These are phyloP conservation scores for Hippoglossus hippoglossus DNA, from an alignment of 2,797 vertebrate species.

Conservation along the genomic window DNA sequence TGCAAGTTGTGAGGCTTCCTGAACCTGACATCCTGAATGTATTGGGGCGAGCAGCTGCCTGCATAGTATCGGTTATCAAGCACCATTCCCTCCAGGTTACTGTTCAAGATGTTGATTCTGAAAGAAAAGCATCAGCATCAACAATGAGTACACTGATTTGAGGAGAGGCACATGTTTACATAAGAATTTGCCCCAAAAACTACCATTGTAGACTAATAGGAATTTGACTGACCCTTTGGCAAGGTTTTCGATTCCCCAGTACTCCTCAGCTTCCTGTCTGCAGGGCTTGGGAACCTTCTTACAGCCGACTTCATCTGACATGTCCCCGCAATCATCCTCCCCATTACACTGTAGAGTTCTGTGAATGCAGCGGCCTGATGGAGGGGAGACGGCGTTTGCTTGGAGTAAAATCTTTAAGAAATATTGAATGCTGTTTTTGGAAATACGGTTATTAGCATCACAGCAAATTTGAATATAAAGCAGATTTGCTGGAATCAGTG, in stretches of 20 bases:
- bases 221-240: conserved; percentile 88
- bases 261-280: conserved; percentile 85
- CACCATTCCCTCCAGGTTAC: conserved; percentile 89
- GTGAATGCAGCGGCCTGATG: conserved; percentile 89
- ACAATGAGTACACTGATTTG: not conserved
- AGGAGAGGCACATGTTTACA: conserved; percentile 7
- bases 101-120: conserved; percentile 92
- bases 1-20: conserved; percentile 91
- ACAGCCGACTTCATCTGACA: conserved; percentile 91
- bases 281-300: conserved; percentile 83
- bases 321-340: conserved; percentile 95
- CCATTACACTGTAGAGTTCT: conserved; percentile 91
- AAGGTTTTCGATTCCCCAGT: conserved; percentile 92
- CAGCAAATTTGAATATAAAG: not conserved
- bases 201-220: not conserved
- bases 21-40: conserved; percentile 87
- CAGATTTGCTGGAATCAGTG: not conserved
- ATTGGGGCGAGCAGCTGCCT: conserved; percentile 90
- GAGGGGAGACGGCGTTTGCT: not conserved
- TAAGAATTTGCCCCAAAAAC: not conserved
- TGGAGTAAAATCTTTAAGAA: not conserved
- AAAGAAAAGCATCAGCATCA: not conserved
- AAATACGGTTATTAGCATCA: not conserved
- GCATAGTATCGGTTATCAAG: conserved; percentile 94
- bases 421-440: no score